Conservation (phyloP, 1,140 invertebrate genomes). For the Schmidtea mediterranea region DNA sequence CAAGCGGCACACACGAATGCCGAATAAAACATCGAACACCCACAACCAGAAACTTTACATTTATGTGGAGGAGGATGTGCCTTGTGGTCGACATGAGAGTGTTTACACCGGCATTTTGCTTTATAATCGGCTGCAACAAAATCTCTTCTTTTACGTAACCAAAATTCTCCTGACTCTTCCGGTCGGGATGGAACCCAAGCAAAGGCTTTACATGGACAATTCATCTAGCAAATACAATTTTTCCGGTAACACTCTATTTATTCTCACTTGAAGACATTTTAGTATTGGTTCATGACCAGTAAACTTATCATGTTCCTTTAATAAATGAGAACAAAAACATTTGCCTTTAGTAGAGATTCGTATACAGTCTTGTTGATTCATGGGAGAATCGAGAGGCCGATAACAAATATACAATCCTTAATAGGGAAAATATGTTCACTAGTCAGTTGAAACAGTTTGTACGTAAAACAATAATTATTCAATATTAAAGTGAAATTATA, state of each 20-base stretch:
- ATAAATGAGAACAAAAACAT: conserved; percentile 26
- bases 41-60: background rate
- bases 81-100: conserved; percentile 22
- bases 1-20: conserved; percentile 26
- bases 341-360: conserved; percentile 18
- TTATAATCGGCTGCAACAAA: conserved; percentile 22
- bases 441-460: no score
- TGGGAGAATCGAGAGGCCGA: background rate
- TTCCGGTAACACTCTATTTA: no score
- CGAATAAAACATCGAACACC: conserved; percentile 21
- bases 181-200: conserved; percentile 23
- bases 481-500: no score
- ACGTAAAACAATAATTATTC: no score
- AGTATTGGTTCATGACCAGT: background rate
- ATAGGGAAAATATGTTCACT: no score
- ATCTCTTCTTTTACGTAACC: conserved; percentile 19
- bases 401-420: background rate
- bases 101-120: conserved; percentile 26
- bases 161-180: conserved; percentile 27
- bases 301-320: conserved; percentile 22
- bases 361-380: conserved; percentile 21
- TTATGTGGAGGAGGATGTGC: background rate
- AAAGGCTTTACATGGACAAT: conserved; percentile 22
- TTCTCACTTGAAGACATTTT: background rate
- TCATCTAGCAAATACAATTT: no score